These are phyloP conservation scores for Trachurus trachurus DNA, from an alignment of 2,797 vertebrate species.

Conservation along the genomic window DNA sequence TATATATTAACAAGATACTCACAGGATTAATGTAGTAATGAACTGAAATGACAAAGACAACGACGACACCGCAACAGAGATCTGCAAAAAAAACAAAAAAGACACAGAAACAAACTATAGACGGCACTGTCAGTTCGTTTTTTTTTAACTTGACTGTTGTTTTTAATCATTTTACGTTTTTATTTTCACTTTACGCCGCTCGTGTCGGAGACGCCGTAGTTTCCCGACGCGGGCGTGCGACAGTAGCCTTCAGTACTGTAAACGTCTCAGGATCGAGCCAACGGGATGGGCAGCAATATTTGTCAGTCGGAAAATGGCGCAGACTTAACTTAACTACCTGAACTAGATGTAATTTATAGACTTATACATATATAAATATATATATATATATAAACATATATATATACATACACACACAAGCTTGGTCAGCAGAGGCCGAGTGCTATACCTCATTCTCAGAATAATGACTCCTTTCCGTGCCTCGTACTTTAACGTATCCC, in stretches of 20 bases:
- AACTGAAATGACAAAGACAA: constrained; percentile 42
- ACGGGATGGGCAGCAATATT: constrained; percentile 81
- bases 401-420: not conserved
- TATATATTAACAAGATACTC: constrained; percentile 43
- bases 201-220: constrained; percentile 47
- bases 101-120: constrained; percentile 3
- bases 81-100: constrained; percentile 39
- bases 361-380: constrained; percentile 37
- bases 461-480: constrained; percentile 82
- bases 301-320: constrained; percentile 80
- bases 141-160: constrained; percentile 67
- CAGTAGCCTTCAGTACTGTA: constrained; percentile 86
- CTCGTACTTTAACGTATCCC: constrained; percentile 74
- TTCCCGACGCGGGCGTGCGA: constrained; percentile 60
- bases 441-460: constrained; percentile 85
- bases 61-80: constrained; percentile 16
- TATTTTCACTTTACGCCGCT: constrained; percentile 62
- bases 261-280: constrained; percentile 85
- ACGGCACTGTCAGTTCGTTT: constrained; percentile 42
- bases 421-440: constrained; percentile 71
- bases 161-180: constrained; percentile 48
- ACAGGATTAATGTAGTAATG: constrained; percentile 77
- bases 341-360: constrained; percentile 66
- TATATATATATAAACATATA: constrained; percentile 17
- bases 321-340: constrained; percentile 85